phyloP scores from a whole-genome alignment of 2,888 invertebrate species.

The Acheta domesticus region DNA sequence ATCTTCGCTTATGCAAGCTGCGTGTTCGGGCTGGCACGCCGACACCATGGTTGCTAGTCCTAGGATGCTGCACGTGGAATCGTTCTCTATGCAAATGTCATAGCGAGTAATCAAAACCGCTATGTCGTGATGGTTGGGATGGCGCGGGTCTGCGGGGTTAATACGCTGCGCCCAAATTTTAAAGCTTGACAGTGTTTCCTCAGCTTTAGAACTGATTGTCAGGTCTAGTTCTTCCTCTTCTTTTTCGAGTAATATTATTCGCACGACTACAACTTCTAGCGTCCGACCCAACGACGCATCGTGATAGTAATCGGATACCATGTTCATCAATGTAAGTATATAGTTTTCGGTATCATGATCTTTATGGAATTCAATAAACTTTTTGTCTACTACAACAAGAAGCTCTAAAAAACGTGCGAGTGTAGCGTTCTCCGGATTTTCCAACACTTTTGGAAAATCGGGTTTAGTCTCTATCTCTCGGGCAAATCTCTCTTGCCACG shows the following conservation, averaged over 20 bases:
- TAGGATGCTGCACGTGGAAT: constrained; percentile 55
- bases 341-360: constrained; percentile 73
- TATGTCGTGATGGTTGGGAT: constrained; percentile 61
- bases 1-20: constrained; percentile 67
- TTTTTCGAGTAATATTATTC: constrained; percentile 55
- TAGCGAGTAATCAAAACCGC: constrained; percentile 59
- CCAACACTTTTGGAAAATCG: neutral
- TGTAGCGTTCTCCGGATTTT: neutral
- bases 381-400: constrained; percentile 79
- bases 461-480: constrained; percentile 20
- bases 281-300: constrained; percentile 54
- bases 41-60: constrained; percentile 66
- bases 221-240: constrained; percentile 53
- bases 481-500: constrained; percentile 45
- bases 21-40: constrained; percentile 59
- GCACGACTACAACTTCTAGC: constrained; percentile 57
- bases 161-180: constrained; percentile 59
- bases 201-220: constrained; percentile 52
- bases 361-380: constrained; percentile 79
- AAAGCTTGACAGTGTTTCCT: constrained; percentile 59
- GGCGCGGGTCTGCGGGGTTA: constrained; percentile 54
- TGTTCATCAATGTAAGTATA: constrained; percentile 88
- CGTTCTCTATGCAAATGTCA: constrained; percentile 53
- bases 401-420: constrained; percentile 66
- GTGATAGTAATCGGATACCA: constrained; percentile 59